Conservation (phyloP, 1,140 invertebrate genomes). For the Centruroides vittatus region DNA sequence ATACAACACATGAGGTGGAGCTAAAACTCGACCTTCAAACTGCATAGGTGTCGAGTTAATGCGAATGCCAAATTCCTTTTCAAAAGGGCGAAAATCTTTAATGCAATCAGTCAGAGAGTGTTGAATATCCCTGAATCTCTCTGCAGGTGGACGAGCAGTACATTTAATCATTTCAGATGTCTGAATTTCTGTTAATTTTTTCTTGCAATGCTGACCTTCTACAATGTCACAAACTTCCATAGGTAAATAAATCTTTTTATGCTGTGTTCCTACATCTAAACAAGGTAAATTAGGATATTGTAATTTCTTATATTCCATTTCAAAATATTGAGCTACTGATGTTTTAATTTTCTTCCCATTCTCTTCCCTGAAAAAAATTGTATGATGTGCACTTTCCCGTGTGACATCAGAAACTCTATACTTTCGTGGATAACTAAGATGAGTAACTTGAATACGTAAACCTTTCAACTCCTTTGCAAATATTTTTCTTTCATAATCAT, state of each 20-base stretch:
- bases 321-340: slow-evolving; percentile 6
- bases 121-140: slow-evolving; percentile 18
- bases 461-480: slow-evolving; percentile 9
- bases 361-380: background rate
- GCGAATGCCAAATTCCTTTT: slow-evolving; percentile 21
- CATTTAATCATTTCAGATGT: slow-evolving; percentile 16
- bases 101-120: background rate
- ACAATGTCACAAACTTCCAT: slow-evolving; percentile 25
- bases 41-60: background rate
- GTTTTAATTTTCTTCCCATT: background rate
- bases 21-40: slow-evolving; percentile 1
- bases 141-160: slow-evolving; percentile 20
- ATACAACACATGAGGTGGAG: slow-evolving; percentile 1
- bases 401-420: slow-evolving; percentile 7
- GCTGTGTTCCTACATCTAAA: slow-evolving; percentile 20
- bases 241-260: slow-evolving; percentile 22
- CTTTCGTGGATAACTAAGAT: slow-evolving; percentile 12
- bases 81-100: slow-evolving; percentile 9
- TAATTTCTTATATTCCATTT: slow-evolving; percentile 9
- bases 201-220: slow-evolving; percentile 19
- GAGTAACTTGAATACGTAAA: slow-evolving; percentile 15
- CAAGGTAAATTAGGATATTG: slow-evolving; percentile 25
- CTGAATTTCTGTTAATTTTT: slow-evolving; percentile 9
- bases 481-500: background rate
- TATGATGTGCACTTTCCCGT: background rate